Evolutionary conservation across 2,797 vertebrate genomes (phyloP).

Genomic region (Hafferia zeledoni): DNA sequence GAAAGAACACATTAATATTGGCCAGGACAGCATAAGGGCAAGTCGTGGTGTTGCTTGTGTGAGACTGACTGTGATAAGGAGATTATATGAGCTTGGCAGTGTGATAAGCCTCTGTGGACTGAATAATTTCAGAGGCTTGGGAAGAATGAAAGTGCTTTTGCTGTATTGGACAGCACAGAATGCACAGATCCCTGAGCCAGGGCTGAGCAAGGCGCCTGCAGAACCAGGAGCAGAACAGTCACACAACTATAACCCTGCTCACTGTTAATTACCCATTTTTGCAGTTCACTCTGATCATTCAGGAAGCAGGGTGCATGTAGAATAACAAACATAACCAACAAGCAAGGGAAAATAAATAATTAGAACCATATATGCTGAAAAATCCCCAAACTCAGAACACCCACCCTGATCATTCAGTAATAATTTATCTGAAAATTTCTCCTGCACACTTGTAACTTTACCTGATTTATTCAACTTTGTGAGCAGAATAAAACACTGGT

Average conservation of each 20-base stretch:
- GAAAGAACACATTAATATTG: constrained; percentile 45
- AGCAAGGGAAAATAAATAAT: not conserved
- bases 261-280: not conserved
- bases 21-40: constrained; percentile 22
- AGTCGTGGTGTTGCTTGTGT: not conserved
- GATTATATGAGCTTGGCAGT: constrained; percentile 29
- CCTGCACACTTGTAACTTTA: not conserved
- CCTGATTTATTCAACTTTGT: not conserved
- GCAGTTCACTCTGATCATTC: not conserved
- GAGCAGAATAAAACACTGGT: not conserved
- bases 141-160: not conserved
- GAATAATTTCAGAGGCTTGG: not conserved
- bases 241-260: not conserved
- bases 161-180: not conserved
- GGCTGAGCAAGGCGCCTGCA: not conserved
- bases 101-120: constrained; percentile 13
- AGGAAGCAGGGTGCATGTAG: not conserved
- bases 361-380: not conserved
- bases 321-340: not conserved
- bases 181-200: not conserved
- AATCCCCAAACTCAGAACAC: not conserved
- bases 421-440: not conserved
- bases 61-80: constrained; percentile 13
- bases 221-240: not conserved
- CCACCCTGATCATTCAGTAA: not conserved